Evolutionary conservation across 2,888 invertebrate species (phyloP).

Genomic region (Scaeva pyrastri): DNA sequence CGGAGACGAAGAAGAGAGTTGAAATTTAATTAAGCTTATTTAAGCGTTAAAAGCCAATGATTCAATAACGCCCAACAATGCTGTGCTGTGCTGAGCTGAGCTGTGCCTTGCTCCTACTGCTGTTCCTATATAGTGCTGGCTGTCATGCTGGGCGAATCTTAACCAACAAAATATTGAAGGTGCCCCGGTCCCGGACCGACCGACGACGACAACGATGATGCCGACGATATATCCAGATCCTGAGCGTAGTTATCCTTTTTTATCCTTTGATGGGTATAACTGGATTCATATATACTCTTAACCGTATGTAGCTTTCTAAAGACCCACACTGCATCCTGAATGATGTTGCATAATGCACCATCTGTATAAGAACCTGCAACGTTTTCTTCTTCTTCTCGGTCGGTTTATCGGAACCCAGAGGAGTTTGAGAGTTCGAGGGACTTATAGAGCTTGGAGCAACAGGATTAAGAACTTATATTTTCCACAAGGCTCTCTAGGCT

Average conservation of each 20-base stretch:
- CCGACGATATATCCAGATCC: conserved; percentile 26
- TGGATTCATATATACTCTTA: neutral
- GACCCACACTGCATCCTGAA: conserved; percentile 49
- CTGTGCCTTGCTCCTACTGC: too few species aligned
- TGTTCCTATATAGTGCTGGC: too few species aligned
- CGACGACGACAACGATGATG: too few species aligned
- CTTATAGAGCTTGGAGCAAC: conserved; percentile 52
- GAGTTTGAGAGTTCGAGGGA: conserved; percentile 38
- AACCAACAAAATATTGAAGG: conserved; percentile 55
- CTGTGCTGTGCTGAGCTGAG: too few species aligned
- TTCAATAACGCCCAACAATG: conserved; percentile 79
- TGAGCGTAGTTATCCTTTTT: conserved; percentile 7
- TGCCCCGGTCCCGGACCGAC: too few species aligned
- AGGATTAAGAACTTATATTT: conserved; percentile 70
- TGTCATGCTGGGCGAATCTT: conserved; percentile 74
- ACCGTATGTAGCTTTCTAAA: too few species aligned
- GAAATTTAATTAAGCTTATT: conserved; percentile 84
- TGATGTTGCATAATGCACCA: conserved; percentile 64
- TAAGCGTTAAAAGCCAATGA: conserved; percentile 84
- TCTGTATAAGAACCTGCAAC: conserved; percentile 30
- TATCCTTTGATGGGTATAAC: neutral
- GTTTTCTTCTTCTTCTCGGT: conserved; percentile 15
- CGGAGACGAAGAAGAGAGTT: conserved; percentile 62
- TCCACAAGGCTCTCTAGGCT: conserved; percentile 15
- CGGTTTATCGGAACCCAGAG: neutral